Base-by-base conservation (phyloP, 2,797 vertebrate species). In the Melanotaenia nigrans region DNA sequence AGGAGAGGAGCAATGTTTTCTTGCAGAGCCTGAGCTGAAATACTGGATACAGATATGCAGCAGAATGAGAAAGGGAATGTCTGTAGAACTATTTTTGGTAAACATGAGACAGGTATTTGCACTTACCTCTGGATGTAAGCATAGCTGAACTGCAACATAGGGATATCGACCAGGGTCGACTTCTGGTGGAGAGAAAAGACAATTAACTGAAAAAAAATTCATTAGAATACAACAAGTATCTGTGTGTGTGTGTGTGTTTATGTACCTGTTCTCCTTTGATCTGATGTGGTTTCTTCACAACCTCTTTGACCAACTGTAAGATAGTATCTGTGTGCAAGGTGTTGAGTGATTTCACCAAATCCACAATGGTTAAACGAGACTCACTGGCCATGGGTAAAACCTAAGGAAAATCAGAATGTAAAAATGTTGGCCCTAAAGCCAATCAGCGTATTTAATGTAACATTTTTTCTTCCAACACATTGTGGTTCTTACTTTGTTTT, bases 221-320 rank as follows among this genome's bases (percentile, higher is more conserved):
- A 38, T 28, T 0, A 28, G 0, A 55, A 32, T 45, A 25, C 4
- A 47, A 10, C 25, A 30, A 73, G 10, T 3, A 38, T 54, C 24
- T 13, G 3, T 56, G 36, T 9, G 14, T 54, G 24, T 55, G 51
- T 2, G 5, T 30, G 10, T 45, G 20, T 65, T 58, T 71, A 22
- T 40, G 69, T 93, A 99, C 98, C 96, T 97, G 96, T 20, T 98
- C 96, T 35, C 95, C 96, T 84, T 96, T 98, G 82, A 98, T 95
- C 83, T 97, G 97, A 54, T 95, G 94, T 0, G 98, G 98, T 82
- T 96, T 97, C 92, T 96, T 99, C 67, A 99, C 97, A 81, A 99
- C 98, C 81, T 99, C 98, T 89, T 96, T 99, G 63, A 97, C 92
- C 69, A 99, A 87, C 3, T 96, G 93, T 18, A 99, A 88, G 65